Base-by-base conservation (phyloP, 2,113 vertebrate species). In the Ginglymostoma cirratum region DNA sequence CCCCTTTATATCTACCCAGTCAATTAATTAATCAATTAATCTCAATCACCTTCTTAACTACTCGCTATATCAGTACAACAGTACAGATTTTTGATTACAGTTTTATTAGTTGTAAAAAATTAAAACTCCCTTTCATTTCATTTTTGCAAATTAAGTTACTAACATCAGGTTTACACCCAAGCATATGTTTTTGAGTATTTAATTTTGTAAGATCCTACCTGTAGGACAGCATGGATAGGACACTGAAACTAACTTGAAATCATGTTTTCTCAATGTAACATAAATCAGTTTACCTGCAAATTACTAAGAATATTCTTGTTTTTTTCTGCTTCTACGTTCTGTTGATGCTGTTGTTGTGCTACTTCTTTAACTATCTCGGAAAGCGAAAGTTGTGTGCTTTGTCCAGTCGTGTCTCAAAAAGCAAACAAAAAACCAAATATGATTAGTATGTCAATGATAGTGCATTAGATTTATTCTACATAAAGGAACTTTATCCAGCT, bases 291-390 rank as follows among this genome's bases (percentile, higher is more conserved):
- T 95, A 95, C 94, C 94, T 95, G 69, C 67, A 95, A 52, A 67
- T 95, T 48, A 72, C 24, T 17, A 95, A 95, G 94, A 95, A 76
- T 4, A 42, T 17, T 76, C 42, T 95, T 95, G 12, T 48, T 95
- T 70, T 95, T 70, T 48, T 52, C 42, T 72, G 67, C 45, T 52
- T 95, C 94, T 34, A 48, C 27, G 27, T 69, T 8, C 45, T 95
- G 94, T 52, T 72, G 94, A 27, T 95, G 67, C 23, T 95, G 94
- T 95, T 95, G 94, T 19, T 95, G 67, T 48, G 94, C 69, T 52
- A 95, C 94, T 95, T 95, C 94, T 95, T 95, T 72, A 95, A 95
- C 94, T 48, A 95, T 95, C 45, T 95, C n/a, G 2, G 94, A 95
- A 76, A 95, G 94, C 30, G 94, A 95, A 76, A 95, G 69, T 38